A percentile compares a stretch with the other conserved stretches of the same genome.
Conservation (phyloP, 2,113 vertebrate species). For the Tragulus kanchil region DNA sequence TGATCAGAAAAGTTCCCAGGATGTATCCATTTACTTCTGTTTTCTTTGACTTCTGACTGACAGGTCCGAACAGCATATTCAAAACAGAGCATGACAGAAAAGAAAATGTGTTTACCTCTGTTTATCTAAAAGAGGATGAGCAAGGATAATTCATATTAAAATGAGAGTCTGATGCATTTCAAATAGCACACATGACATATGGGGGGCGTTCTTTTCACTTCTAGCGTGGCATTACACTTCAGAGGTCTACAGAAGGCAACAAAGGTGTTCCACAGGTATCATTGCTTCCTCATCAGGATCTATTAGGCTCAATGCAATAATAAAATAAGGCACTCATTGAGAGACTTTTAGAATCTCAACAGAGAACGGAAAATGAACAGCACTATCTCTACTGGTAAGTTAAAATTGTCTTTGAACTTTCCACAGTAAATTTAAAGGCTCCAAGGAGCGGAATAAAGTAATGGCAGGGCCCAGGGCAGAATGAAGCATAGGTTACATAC, state of each 20-base stretch:
- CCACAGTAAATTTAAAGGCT: slow-evolving; percentile 53
- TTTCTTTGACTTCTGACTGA: not conserved
- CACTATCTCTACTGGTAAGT: not conserved
- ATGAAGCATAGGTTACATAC: not conserved
- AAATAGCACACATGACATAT: not conserved
- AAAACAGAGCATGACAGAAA: not conserved
- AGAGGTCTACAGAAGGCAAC: not conserved
- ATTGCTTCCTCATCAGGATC: slow-evolving; percentile 2
- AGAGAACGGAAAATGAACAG: slow-evolving; percentile 62
- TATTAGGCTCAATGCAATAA: slow-evolving; percentile 13
- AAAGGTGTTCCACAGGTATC: not conserved
- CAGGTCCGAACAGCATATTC: not conserved
- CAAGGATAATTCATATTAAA: slow-evolving; percentile 44
- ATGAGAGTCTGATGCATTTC: not conserved
- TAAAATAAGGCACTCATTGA: slow-evolving; percentile 45
- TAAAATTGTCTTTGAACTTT: slow-evolving; percentile 50
- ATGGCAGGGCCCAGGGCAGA: not conserved
- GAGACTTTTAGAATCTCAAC: slow-evolving; percentile 37
- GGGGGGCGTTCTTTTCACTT: slow-evolving; percentile 34
- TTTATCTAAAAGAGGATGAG: not conserved
- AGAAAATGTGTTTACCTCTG: slow-evolving; percentile 18
- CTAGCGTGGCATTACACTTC: not conserved
- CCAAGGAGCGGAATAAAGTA: not conserved
- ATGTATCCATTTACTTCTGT: not conserved
- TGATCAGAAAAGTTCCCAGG: not conserved